Evolutionary conservation across 2,797 vertebrate species (phyloP), one percentile per base, ranked within the genome.

Genomic region (Eidolon dupreanum): DNA sequence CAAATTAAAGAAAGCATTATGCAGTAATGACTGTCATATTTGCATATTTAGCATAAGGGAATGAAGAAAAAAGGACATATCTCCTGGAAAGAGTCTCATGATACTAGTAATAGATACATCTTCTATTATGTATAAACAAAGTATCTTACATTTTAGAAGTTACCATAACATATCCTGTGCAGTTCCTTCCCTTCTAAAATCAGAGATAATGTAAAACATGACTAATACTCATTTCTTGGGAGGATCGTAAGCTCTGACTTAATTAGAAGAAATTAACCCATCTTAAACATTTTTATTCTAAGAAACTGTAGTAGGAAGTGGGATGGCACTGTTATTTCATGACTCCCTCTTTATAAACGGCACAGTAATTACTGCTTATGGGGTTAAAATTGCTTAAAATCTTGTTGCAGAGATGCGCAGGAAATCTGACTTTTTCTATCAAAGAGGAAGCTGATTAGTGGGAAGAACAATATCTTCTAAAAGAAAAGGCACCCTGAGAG

Each of bases 251-350:
- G n/a, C 17, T 90, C 36, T 84, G 22, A 92, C 77, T 93, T 96
- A 92, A 85, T 94, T 88, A 88, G 74, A 91, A 91, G 46, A 94
- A 96, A 97, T 93, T 71, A 95, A 83, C 53, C 43, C 85, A 71
- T 46, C 41, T 53, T 43, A 88, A 95, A 93, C 59, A 81, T 79
- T 57, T 90, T 85, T 87, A 73, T 77, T 91, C 33, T 70, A 85
- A 71, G 57, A 61, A 88, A 53, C 19, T n/a, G 26, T 28, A 68
- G 70, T 89, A 28, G 86, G 53, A 83, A 79, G 53, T 82, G 51
- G 82, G 55, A 70, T 90, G 59, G 19, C 38, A 24, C 51, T 79
- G 46, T 86, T 93, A 95, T 93, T 87, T 79, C n/a, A 85, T 51
- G n/a, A 55, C 28, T 95, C 33, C 9, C 9, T 94, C 10, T 78